Conservation (phyloP, 2,888 invertebrate genomes). For the Chloroclystis v-ata region DNA sequence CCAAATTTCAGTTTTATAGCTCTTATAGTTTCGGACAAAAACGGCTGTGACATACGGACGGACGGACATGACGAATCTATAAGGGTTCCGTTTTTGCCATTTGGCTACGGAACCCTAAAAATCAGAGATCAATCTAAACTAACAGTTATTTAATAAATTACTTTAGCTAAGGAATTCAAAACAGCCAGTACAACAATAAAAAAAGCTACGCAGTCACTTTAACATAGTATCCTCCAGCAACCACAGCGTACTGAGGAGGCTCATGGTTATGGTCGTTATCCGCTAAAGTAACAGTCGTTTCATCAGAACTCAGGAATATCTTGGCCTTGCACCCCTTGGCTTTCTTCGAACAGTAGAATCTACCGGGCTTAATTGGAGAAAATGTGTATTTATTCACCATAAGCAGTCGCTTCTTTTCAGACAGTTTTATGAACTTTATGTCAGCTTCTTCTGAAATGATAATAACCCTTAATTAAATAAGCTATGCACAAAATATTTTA, state of each 20-base stretch:
- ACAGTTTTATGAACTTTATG: slow-evolving; percentile 5
- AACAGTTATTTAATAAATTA: too few relatives aligned
- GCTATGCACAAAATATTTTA: too few relatives aligned
- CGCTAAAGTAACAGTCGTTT: slow-evolving; percentile 2
- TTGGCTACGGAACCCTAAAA: too few relatives aligned
- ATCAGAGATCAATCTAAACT: too few relatives aligned
- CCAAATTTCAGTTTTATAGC: too few relatives aligned
- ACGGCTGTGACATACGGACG: too few relatives aligned
- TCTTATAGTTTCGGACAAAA: too few relatives aligned
- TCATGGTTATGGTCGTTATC: slow-evolving; percentile 15
- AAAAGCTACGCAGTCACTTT: slow-evolving; percentile 3
- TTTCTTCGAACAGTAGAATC: slow-evolving; percentile 48
- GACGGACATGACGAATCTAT: too few relatives aligned
- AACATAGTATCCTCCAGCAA: slow-evolving; percentile 4
- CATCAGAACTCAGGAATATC: slow-evolving; percentile 8
- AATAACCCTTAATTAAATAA: background rate
- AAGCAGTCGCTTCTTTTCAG: slow-evolving; percentile 8
- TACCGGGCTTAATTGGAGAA: slow-evolving; percentile 11
- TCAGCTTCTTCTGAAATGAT: slow-evolving; percentile 1
- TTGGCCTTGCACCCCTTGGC: slow-evolving; percentile 35
- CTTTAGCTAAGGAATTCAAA: too few relatives aligned
- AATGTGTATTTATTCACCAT: slow-evolving; percentile 19
- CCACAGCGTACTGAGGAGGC: slow-evolving; percentile 15
- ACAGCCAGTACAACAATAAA: too few relatives aligned
- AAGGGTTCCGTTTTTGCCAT: too few relatives aligned